A percentile compares a stretch with the other conserved stretches of the same genome.
phyloP scores from a whole-genome alignment of 2,113 vertebrate species.

The Herpailurus yagouaroundi region DNA sequence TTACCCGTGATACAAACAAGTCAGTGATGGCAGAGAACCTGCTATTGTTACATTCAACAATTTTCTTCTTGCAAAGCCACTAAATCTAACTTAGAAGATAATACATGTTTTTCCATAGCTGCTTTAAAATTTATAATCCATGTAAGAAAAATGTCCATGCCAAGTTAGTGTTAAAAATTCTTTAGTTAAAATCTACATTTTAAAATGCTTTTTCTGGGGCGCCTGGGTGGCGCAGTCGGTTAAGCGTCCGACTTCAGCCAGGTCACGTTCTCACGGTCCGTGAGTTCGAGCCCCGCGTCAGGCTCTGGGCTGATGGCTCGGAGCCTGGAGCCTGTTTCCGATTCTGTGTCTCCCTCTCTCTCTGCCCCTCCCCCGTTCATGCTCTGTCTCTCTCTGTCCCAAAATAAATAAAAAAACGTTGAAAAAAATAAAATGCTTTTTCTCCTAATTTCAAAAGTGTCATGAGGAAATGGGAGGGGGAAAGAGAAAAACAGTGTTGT shows the following conservation, averaged over 20 bases:
- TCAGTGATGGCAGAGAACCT: background rate
- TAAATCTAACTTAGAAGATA: background rate
- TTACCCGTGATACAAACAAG: background rate
- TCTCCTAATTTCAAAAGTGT: constrained; percentile 3
- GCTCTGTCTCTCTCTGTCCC: no score
- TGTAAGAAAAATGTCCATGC: background rate
- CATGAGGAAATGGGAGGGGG: background rate
- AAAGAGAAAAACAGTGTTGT: background rate
- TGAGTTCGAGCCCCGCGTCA: no score
- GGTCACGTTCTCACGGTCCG: no score
- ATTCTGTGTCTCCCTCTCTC: no score
- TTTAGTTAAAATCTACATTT: constrained; percentile 20
- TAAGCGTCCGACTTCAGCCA: no score
- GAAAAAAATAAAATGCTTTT: background rate
- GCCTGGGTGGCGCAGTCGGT: no score
- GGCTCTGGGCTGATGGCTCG: no score
- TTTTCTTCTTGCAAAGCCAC: background rate
- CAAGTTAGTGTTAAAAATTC: background rate
- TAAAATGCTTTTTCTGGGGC: background rate
- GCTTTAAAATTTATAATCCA: background rate
- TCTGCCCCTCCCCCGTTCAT: no score
- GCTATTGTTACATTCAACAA: background rate
- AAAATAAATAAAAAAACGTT: no score
- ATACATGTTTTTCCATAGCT: background rate
- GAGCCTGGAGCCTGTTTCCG: no score